Base-by-base conservation (phyloP, 1,140 invertebrate species). In the Scaptomyza hsui region DNA sequence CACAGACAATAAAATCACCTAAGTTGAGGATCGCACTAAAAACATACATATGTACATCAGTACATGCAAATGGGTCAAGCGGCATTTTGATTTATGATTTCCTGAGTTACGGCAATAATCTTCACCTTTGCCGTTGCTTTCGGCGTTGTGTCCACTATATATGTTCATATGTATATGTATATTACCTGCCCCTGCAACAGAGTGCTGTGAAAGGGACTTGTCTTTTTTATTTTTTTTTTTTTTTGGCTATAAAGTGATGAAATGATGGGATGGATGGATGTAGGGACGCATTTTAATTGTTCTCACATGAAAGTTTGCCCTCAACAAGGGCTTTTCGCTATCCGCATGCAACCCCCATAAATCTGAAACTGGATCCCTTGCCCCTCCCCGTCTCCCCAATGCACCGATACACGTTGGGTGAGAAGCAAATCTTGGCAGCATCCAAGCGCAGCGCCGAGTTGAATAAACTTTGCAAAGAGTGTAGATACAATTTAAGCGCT, bases 381-480 rank as follows among this genome's bases (percentile, higher is more conserved):
- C 41, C 10, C n/a, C 15, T 41, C 16, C 13, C n/a, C 21, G 53
- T 37, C 21, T 1, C 0, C 7, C 13, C 15, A 19, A 21, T 26
- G 24, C 21, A 49, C 7, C 21, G 32, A 16, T 37, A 51, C 1
- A 6, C 26, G 29, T 47, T 51, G 35, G 24, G 26, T 45, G 45
- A 52, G 29, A 52, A 63, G 47, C 52, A 48, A 5, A 24, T 39
- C 32, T 15, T 21, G 49, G 52, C 47, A 51, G 60, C 48, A 70
- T 55, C 52, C 21, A 52, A 71, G 61, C 53, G 42, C 41, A 52
- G 65, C 63, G 45, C 47, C 15, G 72, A 75, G 86, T 89, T 89
- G 86, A 89, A 89, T 81, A 89, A 89, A 89, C 86, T 82, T 83
- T 81, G 85, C 69, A 89, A 72, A 75, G 73, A 78, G 85, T 78